Base-by-base conservation (phyloP, 64 coral and sea anemone genomes). In the Exaiptasia diaphana region DNA sequence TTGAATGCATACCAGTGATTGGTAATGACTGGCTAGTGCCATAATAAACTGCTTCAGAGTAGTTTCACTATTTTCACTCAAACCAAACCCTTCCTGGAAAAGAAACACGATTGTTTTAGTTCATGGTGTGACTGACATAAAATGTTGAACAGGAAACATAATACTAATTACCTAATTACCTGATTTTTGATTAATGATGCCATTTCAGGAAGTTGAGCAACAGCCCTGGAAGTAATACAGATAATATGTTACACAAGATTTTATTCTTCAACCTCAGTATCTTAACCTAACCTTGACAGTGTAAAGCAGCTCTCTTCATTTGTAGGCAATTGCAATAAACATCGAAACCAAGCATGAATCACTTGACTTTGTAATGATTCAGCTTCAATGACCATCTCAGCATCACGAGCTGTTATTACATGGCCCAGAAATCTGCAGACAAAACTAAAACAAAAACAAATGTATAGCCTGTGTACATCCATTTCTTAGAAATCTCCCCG, bases 321-420 rank as follows among this genome's bases (percentile, higher is more conserved):
- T 2, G 89, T 38, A 26, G 73, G 22, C 15, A 91, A 73, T 48
- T 78, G 72, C 12, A 91, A 21, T 11, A 77, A 28, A 85, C 89
- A 91, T 69, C 89, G 48, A 41, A 91, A 91, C 89, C 89, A 91
- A 2, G 81, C 45, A 50, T 91, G 89, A 21, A 91, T 91, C 5
- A 91, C 29, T 24, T 63, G 25, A 37, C 44, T 45, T 61, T 91
- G 73, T 32, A 77, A 64, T 21, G 54, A 34, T 24, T 77, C 64
- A 46, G 43, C 21, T 37, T 91, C 53, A 56, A 91, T 37, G 17
- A 68, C 29, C 5, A 53, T 35, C 6, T 41, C 1, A 9, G 75
- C 89, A 1, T 55, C 50, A 13, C 72, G 41, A 6, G 61, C 55
- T 2, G 81, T 32, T 35, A 91, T 61, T 22, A 91, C 54, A 22